phyloP scores from a whole-genome alignment of 2,113 vertebrate genomes.

The Percopsis transmontana region DNA sequence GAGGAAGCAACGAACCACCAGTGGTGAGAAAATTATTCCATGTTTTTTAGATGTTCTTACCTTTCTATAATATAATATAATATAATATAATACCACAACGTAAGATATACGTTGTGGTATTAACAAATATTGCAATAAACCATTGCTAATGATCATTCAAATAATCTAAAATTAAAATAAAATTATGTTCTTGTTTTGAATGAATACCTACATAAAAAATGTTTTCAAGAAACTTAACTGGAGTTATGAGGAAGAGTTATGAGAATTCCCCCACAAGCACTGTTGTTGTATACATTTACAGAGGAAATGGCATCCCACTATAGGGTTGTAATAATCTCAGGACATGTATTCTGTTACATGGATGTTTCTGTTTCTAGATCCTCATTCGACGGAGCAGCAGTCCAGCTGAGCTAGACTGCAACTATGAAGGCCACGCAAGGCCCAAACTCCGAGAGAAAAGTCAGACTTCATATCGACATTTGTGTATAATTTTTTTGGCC shows the following conservation, averaged over 20 bases:
- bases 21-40: conserved; percentile 78
- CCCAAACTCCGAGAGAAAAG: conserved; percentile 85
- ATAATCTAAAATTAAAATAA: neutral
- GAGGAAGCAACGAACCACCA: conserved; percentile 78
- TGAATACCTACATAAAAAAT: too few relatives aligned
- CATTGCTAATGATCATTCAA: neutral
- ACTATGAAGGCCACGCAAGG: conserved; percentile 70
- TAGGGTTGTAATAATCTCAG: too few relatives aligned
- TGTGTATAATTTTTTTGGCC: neutral
- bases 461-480: conserved; percentile 65
- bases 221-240: too few relatives aligned
- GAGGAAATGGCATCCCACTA: too few relatives aligned
- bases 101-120: neutral
- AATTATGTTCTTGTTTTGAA: neutral
- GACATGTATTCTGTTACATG: neutral
- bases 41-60: too few relatives aligned
- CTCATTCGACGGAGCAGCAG: conserved; percentile 83
- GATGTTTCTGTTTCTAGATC: conserved; percentile 71
- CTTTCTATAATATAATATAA: too few relatives aligned
- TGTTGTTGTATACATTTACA: too few relatives aligned
- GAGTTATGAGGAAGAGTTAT: too few relatives aligned
- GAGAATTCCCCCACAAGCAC: too few relatives aligned
- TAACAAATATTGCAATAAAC: neutral
- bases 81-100: neutral
- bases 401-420: conserved; percentile 83